These are phyloP conservation scores for Drosophila anomelani DNA, from an alignment of 2,888 invertebrate genomes.

Conservation along the genomic window DNA sequence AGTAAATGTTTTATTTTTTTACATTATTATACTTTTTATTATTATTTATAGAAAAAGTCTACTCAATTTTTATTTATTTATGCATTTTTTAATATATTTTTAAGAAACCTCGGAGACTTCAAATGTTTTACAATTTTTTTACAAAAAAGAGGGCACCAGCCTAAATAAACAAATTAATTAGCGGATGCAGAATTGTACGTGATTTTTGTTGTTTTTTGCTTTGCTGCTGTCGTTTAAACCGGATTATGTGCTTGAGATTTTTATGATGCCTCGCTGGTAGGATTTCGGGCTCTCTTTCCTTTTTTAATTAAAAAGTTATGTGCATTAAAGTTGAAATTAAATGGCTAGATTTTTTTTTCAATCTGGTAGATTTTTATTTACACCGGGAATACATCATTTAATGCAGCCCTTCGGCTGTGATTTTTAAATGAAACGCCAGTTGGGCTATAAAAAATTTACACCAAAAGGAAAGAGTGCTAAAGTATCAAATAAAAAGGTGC, in stretches of 20 bases:
- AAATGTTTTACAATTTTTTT: slow-evolving; percentile 4
- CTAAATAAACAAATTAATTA: slow-evolving; percentile 78
- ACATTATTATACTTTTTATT: too few relatives aligned
- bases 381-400: slow-evolving; percentile 51
- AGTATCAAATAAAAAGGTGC: slow-evolving; percentile 31
- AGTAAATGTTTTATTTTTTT: too few relatives aligned
- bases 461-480: slow-evolving; percentile 12
- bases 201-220: slow-evolving; percentile 24
- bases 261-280: slow-evolving; percentile 20
- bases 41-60: too few relatives aligned
- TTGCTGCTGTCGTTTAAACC: slow-evolving; percentile 54
- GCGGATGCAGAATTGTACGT: slow-evolving; percentile 46
- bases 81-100: too few relatives aligned
- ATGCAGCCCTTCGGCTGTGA: slow-evolving; percentile 55
- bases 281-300: slow-evolving; percentile 22
- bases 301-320: slow-evolving; percentile 70
- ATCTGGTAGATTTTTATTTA: slow-evolving; percentile 33
- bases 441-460: slow-evolving; percentile 44
- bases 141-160: slow-evolving; percentile 32
- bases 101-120: too few relatives aligned
- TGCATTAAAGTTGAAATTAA: slow-evolving; percentile 53
- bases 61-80: too few relatives aligned
- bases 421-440: slow-evolving; percentile 44
- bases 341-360: slow-evolving; percentile 40
- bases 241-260: slow-evolving; percentile 68